Base-by-base conservation (phyloP, 2,113 vertebrate species). In the Smithornis capensis region DNA sequence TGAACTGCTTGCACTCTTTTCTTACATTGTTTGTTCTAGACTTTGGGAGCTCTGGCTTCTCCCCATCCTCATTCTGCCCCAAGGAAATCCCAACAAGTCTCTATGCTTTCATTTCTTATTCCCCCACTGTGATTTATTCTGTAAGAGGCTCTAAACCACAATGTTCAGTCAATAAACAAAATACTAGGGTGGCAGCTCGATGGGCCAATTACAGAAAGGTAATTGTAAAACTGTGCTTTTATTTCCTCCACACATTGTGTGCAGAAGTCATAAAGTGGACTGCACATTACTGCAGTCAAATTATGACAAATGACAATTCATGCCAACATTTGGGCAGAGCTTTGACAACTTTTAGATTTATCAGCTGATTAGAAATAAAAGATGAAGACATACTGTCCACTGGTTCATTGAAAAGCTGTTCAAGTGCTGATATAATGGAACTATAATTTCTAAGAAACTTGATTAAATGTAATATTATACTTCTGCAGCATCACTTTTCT, bases 281-380 rank as follows among this genome's bases (percentile, higher is more conserved):
- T 81, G 88, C 65, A 89, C 47, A 28, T 70, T 90, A 85, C 69
- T 94, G 71, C 94, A 96, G 82, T 92, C 67, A 95, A 95, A 96
- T 94, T 83, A 96, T 84, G 92, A 95, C 80, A 78, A 94, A 95
- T 86, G 92, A 92, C 94, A 69, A 78, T 44, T 40, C 67, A 91
- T 81, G 65, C 33, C 86, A 92, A 80, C 2, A 11, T 89, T 97
- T 92, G 14, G 35, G 44, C 37, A 50, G 37, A 73, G 60, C 79
- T 78, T 81, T 96, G 85, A 95, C 68, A 94, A 91, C 71, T 63
- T 28, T 5, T 7, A 33, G 94, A 91, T 96, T 96, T 97, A 93
- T 96, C 85, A 83, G 68, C 90, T 95, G 93, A 83, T 94, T 90
- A 94, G 93, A 96, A 97, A 94, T 95, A 97, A 96, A 95, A 96